Evolutionary conservation across 2,113 vertebrate species (phyloP).

Genomic region (Malurus melanocephalus): DNA sequence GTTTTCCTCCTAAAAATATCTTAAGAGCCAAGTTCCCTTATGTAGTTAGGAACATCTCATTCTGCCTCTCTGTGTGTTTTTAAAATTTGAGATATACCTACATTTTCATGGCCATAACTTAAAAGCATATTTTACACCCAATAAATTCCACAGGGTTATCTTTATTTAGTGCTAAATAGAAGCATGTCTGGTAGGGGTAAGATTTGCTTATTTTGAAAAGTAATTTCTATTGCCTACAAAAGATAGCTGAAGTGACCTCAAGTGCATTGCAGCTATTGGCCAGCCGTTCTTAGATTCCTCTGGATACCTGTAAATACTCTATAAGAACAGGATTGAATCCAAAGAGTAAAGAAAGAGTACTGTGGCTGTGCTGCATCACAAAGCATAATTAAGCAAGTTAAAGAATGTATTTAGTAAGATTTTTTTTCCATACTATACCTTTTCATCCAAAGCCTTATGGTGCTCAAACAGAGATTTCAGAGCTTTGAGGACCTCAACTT

Average conservation of each 20-base stretch:
- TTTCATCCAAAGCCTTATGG: slow-evolving; percentile 98
- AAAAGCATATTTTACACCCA: not conserved
- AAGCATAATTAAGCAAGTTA: not conserved
- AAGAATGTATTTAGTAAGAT: not conserved
- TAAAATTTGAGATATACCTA: not conserved
- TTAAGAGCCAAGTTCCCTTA: not conserved
- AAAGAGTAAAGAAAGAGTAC: not conserved
- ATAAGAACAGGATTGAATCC: not conserved
- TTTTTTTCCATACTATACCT: slow-evolving; percentile 75
- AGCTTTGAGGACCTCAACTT: slow-evolving; percentile 98
- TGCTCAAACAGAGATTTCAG: slow-evolving; percentile 98
- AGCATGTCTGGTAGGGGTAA: not conserved
- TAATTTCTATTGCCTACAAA: not conserved
- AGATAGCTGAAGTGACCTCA: not conserved
- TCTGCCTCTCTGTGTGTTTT: not conserved
- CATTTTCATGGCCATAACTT: not conserved
- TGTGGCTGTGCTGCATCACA: not conserved
- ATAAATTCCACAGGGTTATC: not conserved
- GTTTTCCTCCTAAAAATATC: not conserved
- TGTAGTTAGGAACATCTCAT: not conserved
- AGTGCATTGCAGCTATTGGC: not conserved
- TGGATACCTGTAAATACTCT: not conserved
- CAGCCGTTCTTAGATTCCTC: not conserved
- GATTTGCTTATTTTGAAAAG: not conserved
- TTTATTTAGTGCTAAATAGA: not conserved